Conservation (phyloP, 2,797 vertebrate genomes). For the Trachurus trachurus region DNA sequence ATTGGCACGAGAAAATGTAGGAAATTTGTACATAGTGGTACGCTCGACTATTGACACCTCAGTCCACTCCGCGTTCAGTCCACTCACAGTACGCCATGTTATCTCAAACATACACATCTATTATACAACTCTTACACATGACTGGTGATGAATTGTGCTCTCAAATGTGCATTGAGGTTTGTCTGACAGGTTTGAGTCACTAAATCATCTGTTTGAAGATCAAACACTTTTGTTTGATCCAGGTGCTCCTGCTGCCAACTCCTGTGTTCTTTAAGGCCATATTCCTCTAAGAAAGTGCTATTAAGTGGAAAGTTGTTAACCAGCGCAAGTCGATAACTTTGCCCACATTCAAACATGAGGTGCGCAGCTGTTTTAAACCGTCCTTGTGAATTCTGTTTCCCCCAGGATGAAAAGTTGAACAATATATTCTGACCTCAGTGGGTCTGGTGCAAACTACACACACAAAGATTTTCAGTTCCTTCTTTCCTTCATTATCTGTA, state of each 20-base stretch:
- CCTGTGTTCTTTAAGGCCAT: constrained; percentile 2
- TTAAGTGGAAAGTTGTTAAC: not conserved
- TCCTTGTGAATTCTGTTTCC: constrained; percentile 10
- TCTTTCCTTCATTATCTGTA: constrained; percentile 48
- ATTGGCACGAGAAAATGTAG: too few species aligned
- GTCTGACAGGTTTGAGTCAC: not conserved
- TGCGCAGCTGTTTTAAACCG: constrained; percentile 12
- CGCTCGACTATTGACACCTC: too few species aligned
- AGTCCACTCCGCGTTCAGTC: too few species aligned
- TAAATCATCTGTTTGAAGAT: not conserved
- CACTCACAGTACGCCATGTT: too few species aligned
- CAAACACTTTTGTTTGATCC: not conserved
- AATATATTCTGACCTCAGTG: constrained; percentile 12
- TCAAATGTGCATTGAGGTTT: not conserved
- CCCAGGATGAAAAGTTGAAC: constrained; percentile 26
- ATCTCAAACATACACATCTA: too few species aligned
- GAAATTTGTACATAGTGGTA: too few species aligned
- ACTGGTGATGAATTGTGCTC: not conserved
- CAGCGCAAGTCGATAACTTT: not conserved
- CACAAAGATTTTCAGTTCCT: constrained; percentile 20
- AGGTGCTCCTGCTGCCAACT: not conserved
- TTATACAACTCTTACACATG: not conserved
- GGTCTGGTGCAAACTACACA: constrained; percentile 25
- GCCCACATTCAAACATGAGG: constrained; percentile 9
- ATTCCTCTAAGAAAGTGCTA: not conserved